Conservation (phyloP, 2,113 vertebrate species). For the Hemicordylus capensis region DNA sequence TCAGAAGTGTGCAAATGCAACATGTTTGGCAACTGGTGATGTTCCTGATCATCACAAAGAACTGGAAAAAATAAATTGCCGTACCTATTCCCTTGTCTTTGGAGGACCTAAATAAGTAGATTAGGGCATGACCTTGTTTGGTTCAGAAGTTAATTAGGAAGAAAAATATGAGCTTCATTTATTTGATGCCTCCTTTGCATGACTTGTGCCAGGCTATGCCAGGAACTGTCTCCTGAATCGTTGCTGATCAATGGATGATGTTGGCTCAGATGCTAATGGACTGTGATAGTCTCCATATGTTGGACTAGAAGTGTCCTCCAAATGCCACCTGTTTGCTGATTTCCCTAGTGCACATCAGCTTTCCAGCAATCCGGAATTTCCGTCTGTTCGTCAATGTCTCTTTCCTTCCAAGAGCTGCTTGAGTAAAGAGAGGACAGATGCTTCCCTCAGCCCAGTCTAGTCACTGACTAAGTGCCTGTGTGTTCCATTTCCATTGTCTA, state of each 20-base stretch:
- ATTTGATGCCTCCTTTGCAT: not conserved
- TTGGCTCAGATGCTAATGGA: not conserved
- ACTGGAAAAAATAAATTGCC: not conserved
- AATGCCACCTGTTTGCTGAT: constrained; percentile 6
- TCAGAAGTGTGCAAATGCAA: not conserved
- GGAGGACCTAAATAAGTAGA: not conserved
- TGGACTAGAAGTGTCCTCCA: constrained; percentile 1
- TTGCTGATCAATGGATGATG: not conserved
- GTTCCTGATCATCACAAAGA: not conserved
- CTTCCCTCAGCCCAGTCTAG: not conserved
- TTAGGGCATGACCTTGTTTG: not conserved
- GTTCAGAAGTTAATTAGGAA: not conserved
- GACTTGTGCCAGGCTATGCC: not conserved
- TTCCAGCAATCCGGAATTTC: constrained; percentile 4
- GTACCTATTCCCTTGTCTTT: not conserved
- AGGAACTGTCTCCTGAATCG: not conserved
- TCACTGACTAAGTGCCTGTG: not conserved
- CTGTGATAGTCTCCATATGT: constrained; percentile 3
- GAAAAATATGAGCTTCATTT: not conserved
- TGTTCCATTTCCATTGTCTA: not conserved
- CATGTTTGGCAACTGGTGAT: not conserved
- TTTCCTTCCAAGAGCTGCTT: constrained; percentile 4
- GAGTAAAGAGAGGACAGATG: not conserved
- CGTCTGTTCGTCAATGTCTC: not conserved
- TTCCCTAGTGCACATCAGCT: not conserved